phyloP scores from a whole-genome alignment of 2,888 invertebrate genomes.

The Zygogramma bicolorata region DNA sequence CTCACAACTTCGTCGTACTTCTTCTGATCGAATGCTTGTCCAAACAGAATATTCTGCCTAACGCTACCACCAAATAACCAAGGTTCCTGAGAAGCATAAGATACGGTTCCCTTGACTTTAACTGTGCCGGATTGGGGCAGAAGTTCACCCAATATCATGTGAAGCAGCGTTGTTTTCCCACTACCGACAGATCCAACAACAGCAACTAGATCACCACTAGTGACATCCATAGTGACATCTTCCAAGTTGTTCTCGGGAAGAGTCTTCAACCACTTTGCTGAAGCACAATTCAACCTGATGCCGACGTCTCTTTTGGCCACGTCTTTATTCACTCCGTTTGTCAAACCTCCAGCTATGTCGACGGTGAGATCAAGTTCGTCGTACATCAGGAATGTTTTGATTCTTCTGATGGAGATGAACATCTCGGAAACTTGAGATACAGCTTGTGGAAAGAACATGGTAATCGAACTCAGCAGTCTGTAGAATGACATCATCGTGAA shows the following conservation, averaged over 20 bases:
- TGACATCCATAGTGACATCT: conserved; percentile 74
- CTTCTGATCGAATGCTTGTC: conserved; percentile 76
- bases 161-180: conserved; percentile 72
- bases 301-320: conserved; percentile 5
- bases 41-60: conserved; percentile 93
- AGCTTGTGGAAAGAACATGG: conserved; percentile 74
- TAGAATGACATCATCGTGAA: conserved; percentile 83
- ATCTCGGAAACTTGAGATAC: conserved; percentile 78
- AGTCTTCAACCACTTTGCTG: conserved; percentile 74
- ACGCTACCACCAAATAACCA: conserved; percentile 87
- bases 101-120: conserved; percentile 75
- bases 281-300: conserved; percentile 65
- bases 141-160: conserved; percentile 77
- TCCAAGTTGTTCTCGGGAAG: conserved; percentile 66
- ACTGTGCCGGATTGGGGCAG: conserved; percentile 74
- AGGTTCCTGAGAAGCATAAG: conserved; percentile 87
- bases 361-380: conserved; percentile 25
- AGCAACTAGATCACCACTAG: conserved; percentile 70
- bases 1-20: conserved; percentile 76
- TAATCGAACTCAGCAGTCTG: conserved; percentile 75
- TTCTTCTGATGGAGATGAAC: conserved; percentile 47
- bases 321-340: neutral
- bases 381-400: conserved; percentile 71
- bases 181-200: conserved; percentile 75
- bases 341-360: neutral